Percentiles rank a stretch among this genome's conserved stretches.
Conservation (phyloP, 2,113 vertebrate genomes). For the Promerops cafer region DNA sequence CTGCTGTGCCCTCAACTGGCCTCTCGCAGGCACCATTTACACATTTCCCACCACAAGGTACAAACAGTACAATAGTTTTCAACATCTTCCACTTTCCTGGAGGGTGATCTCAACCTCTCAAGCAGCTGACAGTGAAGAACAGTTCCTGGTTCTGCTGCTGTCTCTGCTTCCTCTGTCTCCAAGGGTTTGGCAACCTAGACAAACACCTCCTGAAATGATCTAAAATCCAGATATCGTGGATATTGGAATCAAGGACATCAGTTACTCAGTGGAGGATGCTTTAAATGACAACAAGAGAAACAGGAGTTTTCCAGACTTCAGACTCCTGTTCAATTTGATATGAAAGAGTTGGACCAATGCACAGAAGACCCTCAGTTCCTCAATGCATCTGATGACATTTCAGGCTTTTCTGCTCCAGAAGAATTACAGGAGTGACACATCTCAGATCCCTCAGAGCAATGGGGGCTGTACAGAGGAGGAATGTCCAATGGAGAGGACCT, state of each 20-base stretch:
- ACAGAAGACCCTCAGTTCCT: background rate
- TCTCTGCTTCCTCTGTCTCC: background rate
- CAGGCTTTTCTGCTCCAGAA: background rate
- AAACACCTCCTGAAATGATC: background rate
- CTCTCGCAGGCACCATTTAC: background rate
- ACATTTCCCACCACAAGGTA: background rate
- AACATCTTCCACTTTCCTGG: background rate
- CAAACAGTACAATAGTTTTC: background rate
- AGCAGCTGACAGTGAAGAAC: background rate
- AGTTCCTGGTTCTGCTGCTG: background rate
- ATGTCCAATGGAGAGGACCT: background rate
- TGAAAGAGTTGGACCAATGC: background rate
- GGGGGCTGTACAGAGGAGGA: background rate
- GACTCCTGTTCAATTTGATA: background rate
- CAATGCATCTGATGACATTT: background rate
- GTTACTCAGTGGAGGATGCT: background rate
- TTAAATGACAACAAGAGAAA: background rate
- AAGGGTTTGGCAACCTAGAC: background rate
- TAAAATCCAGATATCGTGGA: background rate
- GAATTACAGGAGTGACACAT: background rate
- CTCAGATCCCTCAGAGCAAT: background rate
- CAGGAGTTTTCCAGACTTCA: background rate
- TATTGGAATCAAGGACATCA: background rate
- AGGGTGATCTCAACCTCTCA: background rate
- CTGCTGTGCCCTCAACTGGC: background rate